These are phyloP conservation scores for Onychostoma macrolepis DNA, from an alignment of 2,113 vertebrate species.

Conservation along the genomic window DNA sequence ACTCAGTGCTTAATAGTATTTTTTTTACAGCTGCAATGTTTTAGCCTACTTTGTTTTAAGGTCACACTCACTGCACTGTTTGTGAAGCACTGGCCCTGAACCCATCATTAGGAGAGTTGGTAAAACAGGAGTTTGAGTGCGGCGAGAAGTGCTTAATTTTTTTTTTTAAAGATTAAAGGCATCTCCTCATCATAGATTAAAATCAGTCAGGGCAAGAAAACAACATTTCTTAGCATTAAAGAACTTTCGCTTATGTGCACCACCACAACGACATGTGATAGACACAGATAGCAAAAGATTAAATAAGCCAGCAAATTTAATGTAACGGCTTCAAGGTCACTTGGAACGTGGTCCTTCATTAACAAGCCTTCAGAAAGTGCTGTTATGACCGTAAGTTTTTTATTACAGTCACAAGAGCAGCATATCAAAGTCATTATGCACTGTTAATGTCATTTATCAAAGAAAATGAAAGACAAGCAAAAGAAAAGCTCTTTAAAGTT, in stretches of 20 bases:
- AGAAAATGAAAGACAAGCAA: conserved; percentile 34
- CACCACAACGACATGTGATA: conserved; percentile 43
- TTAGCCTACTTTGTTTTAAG: conserved; percentile 41
- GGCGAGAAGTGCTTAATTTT: conserved; percentile 9
- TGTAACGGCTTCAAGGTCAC: conserved; percentile 48
- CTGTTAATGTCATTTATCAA: conserved; percentile 57
- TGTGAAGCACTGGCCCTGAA: conserved; percentile 2
- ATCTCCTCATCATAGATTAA: conserved; percentile 14
- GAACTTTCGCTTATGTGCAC: conserved; percentile 27
- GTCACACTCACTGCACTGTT: conserved; percentile 15
- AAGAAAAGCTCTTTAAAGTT: conserved; percentile 42
- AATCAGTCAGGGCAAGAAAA: conserved; percentile 32
- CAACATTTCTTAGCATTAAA: conserved; percentile 12
- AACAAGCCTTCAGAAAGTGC: conserved; percentile 53
- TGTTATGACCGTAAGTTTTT: conserved; percentile 53
- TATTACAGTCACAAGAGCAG: conserved; percentile 61
- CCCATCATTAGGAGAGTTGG: conserved; percentile 36
- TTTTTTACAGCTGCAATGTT: conserved; percentile 43
- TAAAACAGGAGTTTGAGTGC: neutral
- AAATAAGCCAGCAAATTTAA: conserved; percentile 48
- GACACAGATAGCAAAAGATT: conserved; percentile 41
- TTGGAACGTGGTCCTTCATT: conserved; percentile 22
- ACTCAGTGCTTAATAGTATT: conserved; percentile 10
- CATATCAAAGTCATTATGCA: conserved; percentile 58
- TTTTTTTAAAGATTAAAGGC: conserved; percentile 33